Conservation (phyloP, 2,888 invertebrate genomes). For the Aspidiotus destructor region DNA sequence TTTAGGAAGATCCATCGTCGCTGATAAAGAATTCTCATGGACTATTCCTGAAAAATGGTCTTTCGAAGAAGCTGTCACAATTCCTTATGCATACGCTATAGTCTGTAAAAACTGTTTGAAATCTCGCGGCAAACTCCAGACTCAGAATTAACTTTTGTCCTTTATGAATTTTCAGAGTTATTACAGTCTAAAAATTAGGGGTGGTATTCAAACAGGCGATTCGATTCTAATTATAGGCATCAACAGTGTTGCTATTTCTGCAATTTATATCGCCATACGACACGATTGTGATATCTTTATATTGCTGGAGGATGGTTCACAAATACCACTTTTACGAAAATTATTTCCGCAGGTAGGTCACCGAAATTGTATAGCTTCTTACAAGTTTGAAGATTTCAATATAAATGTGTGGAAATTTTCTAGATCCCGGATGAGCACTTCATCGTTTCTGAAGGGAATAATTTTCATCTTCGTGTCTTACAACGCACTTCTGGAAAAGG, state of each 20-base stretch:
- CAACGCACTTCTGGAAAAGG: conserved; percentile 77
- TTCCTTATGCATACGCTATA: conserved; percentile 91
- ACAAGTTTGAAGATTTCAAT: neutral
- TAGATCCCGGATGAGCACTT: conserved; percentile 10
- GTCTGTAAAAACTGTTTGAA: conserved; percentile 42
- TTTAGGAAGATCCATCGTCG: conserved; percentile 77
- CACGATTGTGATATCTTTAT: conserved; percentile 82
- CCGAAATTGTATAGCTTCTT: neutral
- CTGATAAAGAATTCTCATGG: conserved; percentile 74
- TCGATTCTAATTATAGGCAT: conserved; percentile 82
- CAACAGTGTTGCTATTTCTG: conserved; percentile 94
- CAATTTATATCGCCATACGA: conserved; percentile 83
- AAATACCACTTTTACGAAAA: conserved; percentile 74
- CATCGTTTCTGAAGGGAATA: conserved; percentile 50
- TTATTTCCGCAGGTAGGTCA: conserved; percentile 59
- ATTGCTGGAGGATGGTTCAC: conserved; percentile 79
- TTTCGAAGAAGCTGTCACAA: conserved; percentile 82
- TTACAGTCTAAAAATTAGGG: conserved; percentile 54
- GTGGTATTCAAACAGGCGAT: conserved; percentile 72
- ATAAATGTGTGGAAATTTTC: neutral
- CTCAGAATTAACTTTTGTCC: neutral
- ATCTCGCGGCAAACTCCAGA: neutral
- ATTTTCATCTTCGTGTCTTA: conserved; percentile 84
- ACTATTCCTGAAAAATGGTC: conserved; percentile 77
- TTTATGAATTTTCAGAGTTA: neutral